phyloP scores from a whole-genome alignment of 2,888 invertebrate species.

The Torymus texanus region DNA sequence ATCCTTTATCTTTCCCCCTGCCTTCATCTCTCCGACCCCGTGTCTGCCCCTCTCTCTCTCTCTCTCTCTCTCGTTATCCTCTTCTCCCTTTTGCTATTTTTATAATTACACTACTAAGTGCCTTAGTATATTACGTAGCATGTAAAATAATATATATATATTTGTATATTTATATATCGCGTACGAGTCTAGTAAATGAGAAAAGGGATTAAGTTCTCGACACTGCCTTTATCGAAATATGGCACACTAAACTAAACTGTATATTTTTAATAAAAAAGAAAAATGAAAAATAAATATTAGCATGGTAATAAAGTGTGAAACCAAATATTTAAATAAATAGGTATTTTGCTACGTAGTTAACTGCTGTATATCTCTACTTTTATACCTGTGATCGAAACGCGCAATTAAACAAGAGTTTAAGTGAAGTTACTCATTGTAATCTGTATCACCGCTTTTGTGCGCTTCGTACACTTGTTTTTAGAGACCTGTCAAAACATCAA shows the following conservation, averaged over 20 bases:
- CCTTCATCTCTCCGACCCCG: neutral
- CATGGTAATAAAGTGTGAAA: conserved; percentile 69
- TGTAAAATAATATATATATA: conserved; percentile 68
- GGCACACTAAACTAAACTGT: conserved; percentile 71
- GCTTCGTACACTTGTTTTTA: conserved; percentile 36
- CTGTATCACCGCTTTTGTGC: conserved; percentile 27
- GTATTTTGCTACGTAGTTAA: conserved; percentile 74
- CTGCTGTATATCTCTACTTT: conserved; percentile 49
- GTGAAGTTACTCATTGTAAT: conserved; percentile 4
- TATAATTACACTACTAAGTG: conserved; percentile 65
- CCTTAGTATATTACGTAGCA: conserved; percentile 68
- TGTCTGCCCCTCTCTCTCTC: neutral
- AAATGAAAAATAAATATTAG: conserved; percentile 68
- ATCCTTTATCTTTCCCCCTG: neutral
- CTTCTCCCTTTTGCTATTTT: conserved; percentile 51
- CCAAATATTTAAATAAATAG: conserved; percentile 74
- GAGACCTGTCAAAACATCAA: conserved; percentile 3
- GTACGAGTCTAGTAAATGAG: conserved; percentile 66
- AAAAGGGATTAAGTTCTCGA: conserved; percentile 64
- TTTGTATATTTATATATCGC: conserved; percentile 64
- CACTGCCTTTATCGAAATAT: conserved; percentile 71
- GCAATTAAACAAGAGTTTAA: conserved; percentile 14
- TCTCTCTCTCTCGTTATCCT: conserved; percentile 18
- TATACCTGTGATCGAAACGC: conserved; percentile 44
- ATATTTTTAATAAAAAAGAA: conserved; percentile 66